Percentiles rank a stretch among this genome's conserved stretches.
Conservation (phyloP, 2,888 invertebrate genomes). For the Mythimna impura region DNA sequence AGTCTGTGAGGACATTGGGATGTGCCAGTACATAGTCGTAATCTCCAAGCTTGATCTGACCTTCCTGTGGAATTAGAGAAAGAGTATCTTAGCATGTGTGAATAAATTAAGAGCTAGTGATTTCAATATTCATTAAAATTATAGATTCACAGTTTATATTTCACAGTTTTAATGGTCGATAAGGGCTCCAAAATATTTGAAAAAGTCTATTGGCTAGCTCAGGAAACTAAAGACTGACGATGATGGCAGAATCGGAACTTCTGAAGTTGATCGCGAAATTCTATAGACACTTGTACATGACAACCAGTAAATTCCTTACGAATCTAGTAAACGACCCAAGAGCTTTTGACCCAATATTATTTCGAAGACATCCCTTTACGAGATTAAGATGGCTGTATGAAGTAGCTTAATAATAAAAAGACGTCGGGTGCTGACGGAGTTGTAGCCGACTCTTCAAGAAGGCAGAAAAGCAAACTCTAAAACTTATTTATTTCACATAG, state of each 20-base stretch:
- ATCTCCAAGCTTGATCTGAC: slow-evolving; percentile 92
- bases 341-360: neutral
- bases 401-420: neutral
- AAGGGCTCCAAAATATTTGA: neutral
- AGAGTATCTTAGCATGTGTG: neutral
- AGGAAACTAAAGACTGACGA: neutral
- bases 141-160: too few relatives aligned
- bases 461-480: too few relatives aligned
- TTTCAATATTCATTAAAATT: too few relatives aligned
- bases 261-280: neutral
- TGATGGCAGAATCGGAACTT: neutral
- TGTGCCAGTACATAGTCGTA: slow-evolving; percentile 94
- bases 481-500: too few relatives aligned
- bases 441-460: too few relatives aligned
- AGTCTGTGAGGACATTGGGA: slow-evolving; percentile 94
- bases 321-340: neutral
- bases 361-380: neutral
- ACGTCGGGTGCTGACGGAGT: neutral
- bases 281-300: neutral
- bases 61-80: slow-evolving; percentile 85
- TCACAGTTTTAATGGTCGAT: neutral
- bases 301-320: neutral
- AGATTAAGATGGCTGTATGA: neutral
- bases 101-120: neutral
- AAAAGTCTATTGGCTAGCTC: neutral